Evolutionary conservation across 2,888 invertebrate genomes (phyloP).

Genomic region (Gastrophysa polygoni): DNA sequence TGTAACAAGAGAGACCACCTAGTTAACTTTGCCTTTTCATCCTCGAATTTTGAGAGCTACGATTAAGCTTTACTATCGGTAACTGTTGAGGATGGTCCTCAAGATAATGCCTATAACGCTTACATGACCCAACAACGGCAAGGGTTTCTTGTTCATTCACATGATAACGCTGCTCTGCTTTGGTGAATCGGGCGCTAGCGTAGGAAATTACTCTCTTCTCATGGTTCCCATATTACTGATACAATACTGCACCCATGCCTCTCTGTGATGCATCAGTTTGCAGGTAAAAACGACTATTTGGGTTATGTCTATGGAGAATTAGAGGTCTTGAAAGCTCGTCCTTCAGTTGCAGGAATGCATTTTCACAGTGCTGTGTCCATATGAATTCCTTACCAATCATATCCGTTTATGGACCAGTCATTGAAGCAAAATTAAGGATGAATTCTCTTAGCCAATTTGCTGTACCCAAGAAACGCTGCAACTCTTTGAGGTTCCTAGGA

Average conservation of each 20-base stretch:
- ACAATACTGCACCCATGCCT: conserved; percentile 40
- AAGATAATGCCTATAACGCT: conserved; percentile 36
- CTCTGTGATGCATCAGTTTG: conserved; percentile 38
- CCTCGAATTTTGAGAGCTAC: conserved; percentile 29
- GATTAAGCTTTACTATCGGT: conserved; percentile 37
- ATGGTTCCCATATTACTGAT: conserved; percentile 20
- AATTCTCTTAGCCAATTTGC: background rate
- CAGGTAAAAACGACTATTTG: conserved; percentile 27
- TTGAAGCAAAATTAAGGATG: background rate
- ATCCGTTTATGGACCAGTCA: background rate
- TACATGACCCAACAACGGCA: conserved; percentile 39
- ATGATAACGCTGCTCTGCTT: conserved; percentile 33
- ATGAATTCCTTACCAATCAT: conserved; percentile 2
- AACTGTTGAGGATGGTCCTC: conserved; percentile 30
- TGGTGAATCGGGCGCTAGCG: conserved; percentile 31
- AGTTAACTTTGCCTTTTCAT: conserved; percentile 10
- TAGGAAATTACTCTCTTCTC: conserved; percentile 31
- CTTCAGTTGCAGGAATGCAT: conserved; percentile 28
- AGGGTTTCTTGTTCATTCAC: conserved; percentile 41
- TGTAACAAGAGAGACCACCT: conserved; percentile 30
- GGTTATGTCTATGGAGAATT: conserved; percentile 32
- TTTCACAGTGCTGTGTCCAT: conserved; percentile 26
- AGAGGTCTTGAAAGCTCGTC: conserved; percentile 24
- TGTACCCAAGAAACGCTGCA: background rate
- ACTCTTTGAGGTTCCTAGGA: background rate